Evolutionary conservation across 2,797 vertebrate genomes (phyloP).

Genomic region (Gallinago stenura): DNA sequence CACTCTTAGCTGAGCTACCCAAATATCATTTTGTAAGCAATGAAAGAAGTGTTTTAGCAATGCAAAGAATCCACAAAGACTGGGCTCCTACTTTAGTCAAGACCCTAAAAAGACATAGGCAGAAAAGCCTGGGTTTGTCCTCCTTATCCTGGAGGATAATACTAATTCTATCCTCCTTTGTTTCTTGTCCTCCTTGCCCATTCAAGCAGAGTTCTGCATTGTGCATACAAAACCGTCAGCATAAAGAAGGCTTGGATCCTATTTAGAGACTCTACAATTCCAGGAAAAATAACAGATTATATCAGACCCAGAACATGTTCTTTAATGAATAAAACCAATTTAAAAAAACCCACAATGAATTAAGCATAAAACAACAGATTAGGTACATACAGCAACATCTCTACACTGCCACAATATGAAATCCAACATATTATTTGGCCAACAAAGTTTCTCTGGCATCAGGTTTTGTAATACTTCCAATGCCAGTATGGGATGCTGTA

Average conservation of each 20-base stretch:
- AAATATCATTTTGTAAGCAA: not conserved
- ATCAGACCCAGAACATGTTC: conserved; percentile 40
- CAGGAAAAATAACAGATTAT: conserved; percentile 62
- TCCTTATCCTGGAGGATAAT: not conserved
- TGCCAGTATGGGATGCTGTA: not conserved
- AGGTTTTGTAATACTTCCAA: not conserved
- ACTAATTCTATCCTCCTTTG: not conserved
- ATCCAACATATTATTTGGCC: not conserved
- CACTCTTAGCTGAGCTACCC: conserved; percentile 8
- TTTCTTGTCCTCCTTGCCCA: not conserved
- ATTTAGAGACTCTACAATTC: conserved; percentile 19
- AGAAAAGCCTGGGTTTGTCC: not conserved
- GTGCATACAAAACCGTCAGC: not conserved
- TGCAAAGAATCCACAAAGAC: not conserved
- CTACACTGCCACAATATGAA: not conserved
- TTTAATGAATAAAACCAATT: conserved; percentile 11
- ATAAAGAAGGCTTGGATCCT: conserved; percentile 4
- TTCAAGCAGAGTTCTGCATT: not conserved
- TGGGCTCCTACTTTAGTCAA: not conserved
- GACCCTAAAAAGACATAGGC: not conserved
- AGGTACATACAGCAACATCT: not conserved
- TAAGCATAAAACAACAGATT: not conserved
- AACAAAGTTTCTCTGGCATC: not conserved
- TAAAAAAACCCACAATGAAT: not conserved
- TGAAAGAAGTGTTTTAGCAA: conserved; percentile 3